These are phyloP conservation scores for Meriones psammophilus DNA, from an alignment of 2,797 vertebrate species.

Conservation along the genomic window DNA sequence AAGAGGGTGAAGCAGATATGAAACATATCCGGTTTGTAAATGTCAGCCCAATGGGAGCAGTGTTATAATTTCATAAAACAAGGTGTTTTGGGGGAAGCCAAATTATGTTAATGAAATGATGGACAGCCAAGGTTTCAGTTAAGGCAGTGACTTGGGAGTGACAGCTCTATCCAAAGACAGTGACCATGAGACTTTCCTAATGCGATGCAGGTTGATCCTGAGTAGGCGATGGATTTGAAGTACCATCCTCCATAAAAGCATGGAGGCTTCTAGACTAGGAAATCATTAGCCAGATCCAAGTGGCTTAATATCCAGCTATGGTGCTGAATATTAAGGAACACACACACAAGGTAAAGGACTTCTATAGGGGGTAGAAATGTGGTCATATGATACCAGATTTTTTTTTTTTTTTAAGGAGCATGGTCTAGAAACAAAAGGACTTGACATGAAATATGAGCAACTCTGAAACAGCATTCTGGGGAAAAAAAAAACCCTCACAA, in stretches of 20 bases:
- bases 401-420: neutral
- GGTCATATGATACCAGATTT: neutral
- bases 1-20: neutral
- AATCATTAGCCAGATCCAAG: neutral
- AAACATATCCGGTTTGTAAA: slow-evolving; percentile 1
- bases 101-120: neutral
- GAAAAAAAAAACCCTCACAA: neutral
- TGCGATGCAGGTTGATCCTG: neutral
- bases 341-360: neutral
- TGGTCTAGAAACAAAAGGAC: slow-evolving; percentile 43
- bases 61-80: slow-evolving; percentile 8
- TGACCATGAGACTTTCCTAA: neutral
- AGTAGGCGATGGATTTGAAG: slow-evolving; percentile 25
- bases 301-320: neutral
- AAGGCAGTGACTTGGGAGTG: neutral
- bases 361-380: neutral
- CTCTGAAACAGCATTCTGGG: slow-evolving; percentile 41
- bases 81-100: neutral
- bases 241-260: neutral
- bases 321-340: slow-evolving; percentile 41
- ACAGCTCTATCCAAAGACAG: neutral
- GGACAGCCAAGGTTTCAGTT: neutral
- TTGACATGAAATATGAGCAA: slow-evolving; percentile 1
- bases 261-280: neutral
- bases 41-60: neutral